These are phyloP conservation scores for Rana temporaria DNA, from an alignment of 2,113 vertebrate genomes.

Conservation along the genomic window DNA sequence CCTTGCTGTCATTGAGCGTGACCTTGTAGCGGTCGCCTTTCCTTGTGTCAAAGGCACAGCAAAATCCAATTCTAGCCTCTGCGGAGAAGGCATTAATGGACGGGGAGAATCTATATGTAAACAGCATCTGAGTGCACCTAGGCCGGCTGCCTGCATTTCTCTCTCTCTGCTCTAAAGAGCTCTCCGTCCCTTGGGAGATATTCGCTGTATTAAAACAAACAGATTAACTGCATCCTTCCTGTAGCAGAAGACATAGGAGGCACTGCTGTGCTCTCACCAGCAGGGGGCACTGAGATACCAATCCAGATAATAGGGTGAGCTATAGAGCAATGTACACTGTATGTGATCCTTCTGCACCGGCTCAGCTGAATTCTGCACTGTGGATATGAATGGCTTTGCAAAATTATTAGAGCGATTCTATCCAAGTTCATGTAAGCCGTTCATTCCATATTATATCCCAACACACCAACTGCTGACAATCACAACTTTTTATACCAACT, in stretches of 20 bases:
- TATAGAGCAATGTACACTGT: too few relatives aligned
- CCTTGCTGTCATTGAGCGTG: neutral
- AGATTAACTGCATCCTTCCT: constrained; percentile 18
- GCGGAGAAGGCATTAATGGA: neutral
- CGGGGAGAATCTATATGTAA: neutral
- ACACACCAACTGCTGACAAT: too few relatives aligned
- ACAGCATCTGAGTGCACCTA: neutral
- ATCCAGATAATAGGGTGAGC: too few relatives aligned
- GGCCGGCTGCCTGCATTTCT: neutral
- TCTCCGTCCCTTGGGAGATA: neutral
- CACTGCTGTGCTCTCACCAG: neutral
- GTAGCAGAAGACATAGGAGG: neutral
- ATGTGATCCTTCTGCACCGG: too few relatives aligned
- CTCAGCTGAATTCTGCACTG: too few relatives aligned
- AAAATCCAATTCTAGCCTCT: neutral
- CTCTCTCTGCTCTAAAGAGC: neutral
- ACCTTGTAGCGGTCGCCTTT: neutral
- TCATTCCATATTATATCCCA: too few relatives aligned
- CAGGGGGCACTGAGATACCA: constrained; percentile 14
- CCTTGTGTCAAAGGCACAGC: neutral
- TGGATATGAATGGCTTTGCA: too few relatives aligned
- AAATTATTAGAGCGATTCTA: too few relatives aligned
- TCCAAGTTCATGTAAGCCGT: too few relatives aligned
- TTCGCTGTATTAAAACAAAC: constrained; percentile 1
- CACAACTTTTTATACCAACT: too few relatives aligned